Percentiles rank a stretch among this genome's conserved stretches.
phyloP scores from a whole-genome alignment of 2,113 vertebrate species.

The Hiodon alosoides region DNA sequence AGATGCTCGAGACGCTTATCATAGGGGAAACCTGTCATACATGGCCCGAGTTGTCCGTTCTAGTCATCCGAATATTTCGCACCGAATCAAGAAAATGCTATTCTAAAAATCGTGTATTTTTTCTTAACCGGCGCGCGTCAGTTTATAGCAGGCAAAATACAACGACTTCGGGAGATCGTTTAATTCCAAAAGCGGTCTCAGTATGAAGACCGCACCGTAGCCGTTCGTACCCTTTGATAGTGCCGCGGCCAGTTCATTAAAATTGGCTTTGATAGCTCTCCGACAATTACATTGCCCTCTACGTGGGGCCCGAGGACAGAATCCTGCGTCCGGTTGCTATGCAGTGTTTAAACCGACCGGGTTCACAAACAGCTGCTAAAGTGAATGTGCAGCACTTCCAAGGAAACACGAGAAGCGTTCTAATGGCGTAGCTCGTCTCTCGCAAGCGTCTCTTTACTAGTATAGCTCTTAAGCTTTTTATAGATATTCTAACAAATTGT shows the following conservation, averaged over 20 bases:
- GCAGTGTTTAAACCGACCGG: neutral
- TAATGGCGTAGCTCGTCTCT: neutral
- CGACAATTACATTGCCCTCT: neutral
- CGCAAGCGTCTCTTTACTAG: too few species aligned
- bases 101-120: too few species aligned
- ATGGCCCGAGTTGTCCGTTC: too few species aligned
- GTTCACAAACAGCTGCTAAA: neutral
- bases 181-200: too few species aligned
- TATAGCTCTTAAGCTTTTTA: too few species aligned
- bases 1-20: neutral
- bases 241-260: constrained; percentile 5
- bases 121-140: too few species aligned
- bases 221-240: constrained; percentile 6
- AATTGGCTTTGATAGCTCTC: neutral
- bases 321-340: constrained; percentile 6
- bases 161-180: too few species aligned
- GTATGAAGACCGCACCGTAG: neutral
- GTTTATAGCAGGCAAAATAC: too few species aligned
- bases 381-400: neutral
- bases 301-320: neutral
- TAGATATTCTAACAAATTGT: neutral
- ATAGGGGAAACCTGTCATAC: too few species aligned
- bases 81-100: too few species aligned
- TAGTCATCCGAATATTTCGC: too few species aligned
- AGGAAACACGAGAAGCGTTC: neutral